phyloP scores from a whole-genome alignment of 2,888 invertebrate genomes.

The Drosophila mulleri region DNA sequence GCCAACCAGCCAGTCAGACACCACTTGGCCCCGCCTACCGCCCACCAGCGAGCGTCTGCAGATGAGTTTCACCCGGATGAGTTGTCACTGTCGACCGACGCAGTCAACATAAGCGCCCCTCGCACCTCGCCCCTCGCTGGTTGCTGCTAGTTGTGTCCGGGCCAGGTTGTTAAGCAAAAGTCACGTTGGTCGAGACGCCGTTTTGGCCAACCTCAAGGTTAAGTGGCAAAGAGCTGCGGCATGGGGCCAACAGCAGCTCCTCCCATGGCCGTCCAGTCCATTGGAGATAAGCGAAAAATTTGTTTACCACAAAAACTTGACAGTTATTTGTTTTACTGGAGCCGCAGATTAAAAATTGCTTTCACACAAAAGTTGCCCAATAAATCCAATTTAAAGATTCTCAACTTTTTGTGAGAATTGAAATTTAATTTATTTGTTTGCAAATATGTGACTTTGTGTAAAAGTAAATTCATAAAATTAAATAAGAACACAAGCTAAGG shows the following conservation, averaged over 20 bases:
- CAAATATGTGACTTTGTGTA: background rate
- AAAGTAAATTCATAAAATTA: background rate
- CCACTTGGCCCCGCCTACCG: conserved; percentile 11
- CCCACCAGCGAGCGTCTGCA: conserved; percentile 9
- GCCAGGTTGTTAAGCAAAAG: conserved; percentile 61
- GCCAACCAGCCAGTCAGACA: conserved; percentile 1
- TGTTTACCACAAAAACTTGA: conserved; percentile 39
- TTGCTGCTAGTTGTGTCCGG: conserved; percentile 20
- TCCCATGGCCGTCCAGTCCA: conserved; percentile 4
- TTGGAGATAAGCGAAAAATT: conserved; percentile 56
- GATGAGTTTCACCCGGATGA: conserved; percentile 50
- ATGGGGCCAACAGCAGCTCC: background rate
- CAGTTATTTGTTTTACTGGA: conserved; percentile 45
- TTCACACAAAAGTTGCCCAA: conserved; percentile 4
- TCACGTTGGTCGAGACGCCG: conserved; percentile 58
- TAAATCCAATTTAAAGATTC: background rate
- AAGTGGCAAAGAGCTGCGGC: conserved; percentile 50
- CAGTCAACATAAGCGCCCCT: conserved; percentile 5
- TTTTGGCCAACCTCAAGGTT: conserved; percentile 62
- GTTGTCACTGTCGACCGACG: conserved; percentile 57
- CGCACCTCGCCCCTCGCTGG: background rate
- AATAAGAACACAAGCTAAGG: background rate
- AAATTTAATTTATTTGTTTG: background rate
- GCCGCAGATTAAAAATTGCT: conserved; percentile 36
- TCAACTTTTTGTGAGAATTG: background rate